A percentile compares a stretch with the other conserved stretches of the same genome.
Evolutionary conservation across 2,113 vertebrate species (phyloP).

Genomic region (Oplegnathus fasciatus): DNA sequence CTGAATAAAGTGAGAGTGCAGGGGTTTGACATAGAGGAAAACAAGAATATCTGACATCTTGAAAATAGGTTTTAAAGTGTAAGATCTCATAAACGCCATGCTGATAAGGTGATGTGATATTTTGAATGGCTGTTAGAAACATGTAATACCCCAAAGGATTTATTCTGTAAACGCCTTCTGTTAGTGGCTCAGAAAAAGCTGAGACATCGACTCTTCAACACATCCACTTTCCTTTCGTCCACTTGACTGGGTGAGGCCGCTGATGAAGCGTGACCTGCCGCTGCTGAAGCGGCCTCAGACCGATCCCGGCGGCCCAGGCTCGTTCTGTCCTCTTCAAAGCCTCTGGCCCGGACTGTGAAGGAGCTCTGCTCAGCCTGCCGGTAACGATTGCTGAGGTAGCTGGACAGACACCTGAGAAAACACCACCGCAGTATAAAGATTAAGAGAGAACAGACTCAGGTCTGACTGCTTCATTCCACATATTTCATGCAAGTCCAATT

Average conservation of each 20-base stretch:
- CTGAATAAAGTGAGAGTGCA: conserved; percentile 36
- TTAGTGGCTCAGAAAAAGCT: conserved; percentile 47
- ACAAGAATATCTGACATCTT: conserved; percentile 31
- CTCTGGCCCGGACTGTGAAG: conserved; percentile 80
- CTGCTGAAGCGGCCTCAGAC: conserved; percentile 55
- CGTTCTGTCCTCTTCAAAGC: conserved; percentile 40
- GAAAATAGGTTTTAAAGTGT: conserved; percentile 46
- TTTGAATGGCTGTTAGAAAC: conserved; percentile 26
- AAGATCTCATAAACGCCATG: conserved; percentile 36
- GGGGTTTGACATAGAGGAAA: conserved; percentile 33
- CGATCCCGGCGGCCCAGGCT: conserved; percentile 19
- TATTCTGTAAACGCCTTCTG: conserved; percentile 34
- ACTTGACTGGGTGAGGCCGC: conserved; percentile 73
- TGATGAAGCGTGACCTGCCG: conserved; percentile 61
- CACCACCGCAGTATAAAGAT: conserved; percentile 15
- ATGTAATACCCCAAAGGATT: conserved; percentile 22
- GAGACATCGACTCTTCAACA: conserved; percentile 65
- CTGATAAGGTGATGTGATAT: conserved; percentile 31
- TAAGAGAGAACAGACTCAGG: neutral
- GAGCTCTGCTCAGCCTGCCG: conserved; percentile 84
- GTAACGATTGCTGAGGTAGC: conserved; percentile 79
- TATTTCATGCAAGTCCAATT: conserved; percentile 6
- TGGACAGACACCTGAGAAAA: conserved; percentile 81
- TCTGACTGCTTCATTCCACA: neutral
- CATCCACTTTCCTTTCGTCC: conserved; percentile 72